Base-by-base conservation (phyloP, 2,797 vertebrate species). In the Chiropotes sagulatus region DNA sequence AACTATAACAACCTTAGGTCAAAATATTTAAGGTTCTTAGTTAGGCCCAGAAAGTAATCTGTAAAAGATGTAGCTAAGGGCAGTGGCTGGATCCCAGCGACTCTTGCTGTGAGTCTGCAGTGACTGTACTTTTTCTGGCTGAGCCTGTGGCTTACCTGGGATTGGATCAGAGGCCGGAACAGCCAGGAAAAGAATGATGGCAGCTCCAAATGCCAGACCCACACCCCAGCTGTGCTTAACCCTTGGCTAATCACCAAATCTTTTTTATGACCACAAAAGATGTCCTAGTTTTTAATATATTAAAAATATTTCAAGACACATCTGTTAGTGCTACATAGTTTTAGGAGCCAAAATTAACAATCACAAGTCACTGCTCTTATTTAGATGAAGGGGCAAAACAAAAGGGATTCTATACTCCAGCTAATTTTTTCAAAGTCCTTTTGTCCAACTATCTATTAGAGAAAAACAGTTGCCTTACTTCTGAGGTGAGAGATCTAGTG, bases 21-120 rank as follows among this genome's bases (percentile, higher is more conserved):
- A 84, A 90, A 92, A 73, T 82, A 70, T 28, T 88, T 70, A 95
- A 85, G 52, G 79, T 50, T 96, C 67, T 93, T 61, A 54, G 28
- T 89, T 52, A 48, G 75, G 73, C 17, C 57, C 36, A 84, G 64
- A 82, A 87, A 83, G n/a, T 84, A 28, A 92, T 79, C 26, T 95
- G 50, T 89, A 61, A 58, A 87, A 54, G 28, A 72, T 11, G 20
- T 2, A 4, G 4, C 72, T n/a, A 7, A 52, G 24, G 52, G 58
- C 52, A 33, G 54, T 39, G 73, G 83, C 30, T 30, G 50, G 33
- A 14, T 28, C 54, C 44, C 48, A 28, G 50, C 0, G 0, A 44
- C 44, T 85, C 73, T 41, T 33, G 48, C 82, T 36, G 48, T 24
- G 39, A 50, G 67, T 52, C 24, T 2, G 57, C 41, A 1, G 0